A percentile compares a stretch with the other conserved stretches of the same genome.
Conservation (phyloP, 1,140 invertebrate species). For the Trichoplusia ni region DNA sequence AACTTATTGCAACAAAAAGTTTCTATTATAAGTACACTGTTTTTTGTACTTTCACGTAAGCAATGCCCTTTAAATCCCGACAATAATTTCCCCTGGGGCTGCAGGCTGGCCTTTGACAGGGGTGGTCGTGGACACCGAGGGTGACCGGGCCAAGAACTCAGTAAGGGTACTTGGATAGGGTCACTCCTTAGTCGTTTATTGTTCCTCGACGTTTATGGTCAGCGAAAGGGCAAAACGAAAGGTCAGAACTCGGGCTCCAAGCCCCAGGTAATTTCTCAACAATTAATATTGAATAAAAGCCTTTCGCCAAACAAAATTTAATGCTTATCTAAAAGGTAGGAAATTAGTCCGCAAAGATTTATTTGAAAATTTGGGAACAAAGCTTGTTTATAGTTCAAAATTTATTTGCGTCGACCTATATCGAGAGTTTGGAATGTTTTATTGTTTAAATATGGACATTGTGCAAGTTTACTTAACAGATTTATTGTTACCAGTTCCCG, state of each 20-base stretch:
- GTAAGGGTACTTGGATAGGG: constrained; percentile 61
- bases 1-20: constrained; percentile 54
- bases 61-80: constrained; percentile 79
- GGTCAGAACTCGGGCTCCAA: constrained; percentile 48
- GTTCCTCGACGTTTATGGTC: constrained; percentile 78
- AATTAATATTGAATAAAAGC: constrained; percentile 61
- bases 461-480: constrained; percentile 9
- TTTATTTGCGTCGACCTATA: constrained; percentile 33
- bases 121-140: constrained; percentile 69
- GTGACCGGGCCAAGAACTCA: constrained; percentile 66
- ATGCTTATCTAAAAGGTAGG: constrained; percentile 43
- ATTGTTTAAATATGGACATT: constrained; percentile 26
- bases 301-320: constrained; percentile 42
- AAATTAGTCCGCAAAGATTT: constrained; percentile 48
- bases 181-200: constrained; percentile 72
- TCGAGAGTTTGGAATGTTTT: constrained; percentile 16
- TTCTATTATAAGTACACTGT: constrained; percentile 72
- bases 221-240: constrained; percentile 70
- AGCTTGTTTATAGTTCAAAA: constrained; percentile 36
- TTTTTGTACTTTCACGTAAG: constrained; percentile 75
- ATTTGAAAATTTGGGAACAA: constrained; percentile 45
- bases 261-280: constrained; percentile 58
- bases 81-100: constrained; percentile 78
- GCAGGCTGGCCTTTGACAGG: constrained; percentile 74
- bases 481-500: constrained; percentile 7